Percentiles rank a stretch among this genome's conserved stretches.
Conservation (phyloP, 2,888 invertebrate genomes). For the Apodemia hepburni region DNA sequence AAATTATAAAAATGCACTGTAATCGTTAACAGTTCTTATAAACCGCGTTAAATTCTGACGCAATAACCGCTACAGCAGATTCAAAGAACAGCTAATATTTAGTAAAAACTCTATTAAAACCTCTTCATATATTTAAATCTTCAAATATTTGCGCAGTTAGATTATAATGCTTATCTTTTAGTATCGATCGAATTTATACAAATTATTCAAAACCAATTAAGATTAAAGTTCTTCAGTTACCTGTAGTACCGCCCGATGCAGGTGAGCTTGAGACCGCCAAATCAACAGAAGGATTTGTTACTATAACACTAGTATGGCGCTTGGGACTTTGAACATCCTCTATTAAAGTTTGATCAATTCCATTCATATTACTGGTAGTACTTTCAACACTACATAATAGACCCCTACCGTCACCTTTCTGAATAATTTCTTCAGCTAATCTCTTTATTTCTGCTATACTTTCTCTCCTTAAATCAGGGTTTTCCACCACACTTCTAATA, state of each 20-base stretch:
- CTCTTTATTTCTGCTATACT: slow-evolving; percentile 74
- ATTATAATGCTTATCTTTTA: too few relatives aligned
- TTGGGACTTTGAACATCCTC: slow-evolving; percentile 56
- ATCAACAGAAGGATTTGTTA: slow-evolving; percentile 87
- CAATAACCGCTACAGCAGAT: too few relatives aligned
- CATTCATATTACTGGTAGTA: slow-evolving; percentile 58
- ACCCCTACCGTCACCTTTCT: slow-evolving; percentile 69
- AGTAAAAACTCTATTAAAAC: too few relatives aligned
- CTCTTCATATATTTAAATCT: too few relatives aligned
- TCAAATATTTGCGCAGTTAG: too few relatives aligned
- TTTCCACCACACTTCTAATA: slow-evolving; percentile 65
- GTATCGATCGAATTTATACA: too few relatives aligned
- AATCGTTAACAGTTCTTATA: too few relatives aligned
- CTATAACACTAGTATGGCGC: slow-evolving; percentile 83
- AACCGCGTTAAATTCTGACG: too few relatives aligned
- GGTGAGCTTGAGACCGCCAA: slow-evolving; percentile 73
- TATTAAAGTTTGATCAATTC: slow-evolving; percentile 56
- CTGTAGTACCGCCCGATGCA: slow-evolving; percentile 64
- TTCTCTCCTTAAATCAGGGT: slow-evolving; percentile 69
- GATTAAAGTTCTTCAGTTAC: slow-evolving; percentile 38
- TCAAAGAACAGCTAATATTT: too few relatives aligned
- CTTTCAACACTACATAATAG: slow-evolving; percentile 69
- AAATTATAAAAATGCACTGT: too few relatives aligned
- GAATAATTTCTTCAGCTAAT: slow-evolving; percentile 71
- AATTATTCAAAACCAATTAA: neutral